A percentile compares a stretch with the other conserved stretches of the same genome.
phyloP scores from a whole-genome alignment of 1,140 invertebrate species.

The Dreissena polymorpha region DNA sequence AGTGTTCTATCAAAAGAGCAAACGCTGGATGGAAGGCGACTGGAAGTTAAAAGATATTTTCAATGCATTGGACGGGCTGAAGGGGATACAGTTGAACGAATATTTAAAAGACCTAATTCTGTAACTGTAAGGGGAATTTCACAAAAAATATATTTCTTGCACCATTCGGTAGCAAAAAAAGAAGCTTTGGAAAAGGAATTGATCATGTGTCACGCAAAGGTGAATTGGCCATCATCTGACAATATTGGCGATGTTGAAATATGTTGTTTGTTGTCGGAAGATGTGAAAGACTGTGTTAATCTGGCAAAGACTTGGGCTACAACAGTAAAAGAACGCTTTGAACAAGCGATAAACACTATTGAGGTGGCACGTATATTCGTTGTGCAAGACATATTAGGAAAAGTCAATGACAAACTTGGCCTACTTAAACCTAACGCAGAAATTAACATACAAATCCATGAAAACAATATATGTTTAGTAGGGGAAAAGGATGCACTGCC shows the following conservation, averaged over 20 bases:
- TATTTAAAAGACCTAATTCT: neutral
- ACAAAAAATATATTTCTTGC: neutral
- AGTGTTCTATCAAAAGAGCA: neutral
- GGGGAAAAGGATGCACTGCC: constrained; percentile 36
- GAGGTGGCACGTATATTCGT: constrained; percentile 3
- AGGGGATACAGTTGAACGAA: constrained; percentile 14
- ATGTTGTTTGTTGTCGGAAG: constrained; percentile 37
- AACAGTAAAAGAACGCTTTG: constrained; percentile 5
- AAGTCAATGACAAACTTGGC: constrained; percentile 24
- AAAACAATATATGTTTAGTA: constrained; percentile 38
- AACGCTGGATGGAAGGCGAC: neutral
- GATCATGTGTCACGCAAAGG: neutral
- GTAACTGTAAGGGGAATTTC: neutral
- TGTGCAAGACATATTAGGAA: constrained; percentile 47
- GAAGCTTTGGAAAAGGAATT: neutral
- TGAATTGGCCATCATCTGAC: neutral
- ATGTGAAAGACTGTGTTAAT: constrained; percentile 30
- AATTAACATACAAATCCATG: constrained; percentile 5
- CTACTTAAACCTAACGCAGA: neutral
- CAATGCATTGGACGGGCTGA: neutral
- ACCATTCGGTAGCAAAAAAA: neutral
- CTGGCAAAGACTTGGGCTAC: constrained; percentile 28
- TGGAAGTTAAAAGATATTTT: constrained; percentile 5
- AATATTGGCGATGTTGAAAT: neutral
- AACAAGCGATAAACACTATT: constrained; percentile 1